Percentiles rank a stretch among this genome's conserved stretches.
Conservation (phyloP, 2,797 vertebrate species). For the Onychomys leucogaster region DNA sequence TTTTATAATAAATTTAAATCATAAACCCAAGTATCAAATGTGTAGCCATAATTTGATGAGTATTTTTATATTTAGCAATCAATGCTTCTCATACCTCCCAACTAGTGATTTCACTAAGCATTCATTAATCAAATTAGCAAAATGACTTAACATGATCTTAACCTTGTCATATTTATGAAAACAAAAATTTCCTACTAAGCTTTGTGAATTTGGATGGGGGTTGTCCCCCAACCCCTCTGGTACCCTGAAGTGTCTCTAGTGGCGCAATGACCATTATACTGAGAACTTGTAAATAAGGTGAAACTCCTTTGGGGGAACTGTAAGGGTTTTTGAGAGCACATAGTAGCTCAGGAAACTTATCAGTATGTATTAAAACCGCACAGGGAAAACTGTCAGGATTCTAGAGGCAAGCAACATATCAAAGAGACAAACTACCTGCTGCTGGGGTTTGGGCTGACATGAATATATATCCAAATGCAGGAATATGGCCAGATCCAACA, state of each 20-base stretch:
- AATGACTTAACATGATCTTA: background rate
- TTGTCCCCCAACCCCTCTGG: background rate
- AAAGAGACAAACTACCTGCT: slow-evolving; percentile 84
- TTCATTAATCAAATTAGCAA: slow-evolving; percentile 3
- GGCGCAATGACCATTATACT: background rate
- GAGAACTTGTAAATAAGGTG: slow-evolving; percentile 8
- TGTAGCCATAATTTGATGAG: background rate
- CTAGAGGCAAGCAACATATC: slow-evolving; percentile 82
- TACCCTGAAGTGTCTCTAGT: background rate
- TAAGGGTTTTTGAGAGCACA: slow-evolving; percentile 34
- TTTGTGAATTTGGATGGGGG: slow-evolving; percentile 7
- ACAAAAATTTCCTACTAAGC: background rate
- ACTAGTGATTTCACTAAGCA: background rate
- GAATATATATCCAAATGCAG: slow-evolving; percentile 84
- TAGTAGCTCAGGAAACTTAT: slow-evolving; percentile 78
- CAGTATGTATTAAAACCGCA: slow-evolving; percentile 80
- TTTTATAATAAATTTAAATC: too few relatives aligned
- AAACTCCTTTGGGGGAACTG: slow-evolving; percentile 36
- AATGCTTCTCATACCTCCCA: background rate
- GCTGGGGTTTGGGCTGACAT: slow-evolving; percentile 76
- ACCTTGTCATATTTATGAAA: slow-evolving; percentile 8
- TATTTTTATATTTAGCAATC: slow-evolving; percentile 50
- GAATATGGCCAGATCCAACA: slow-evolving; percentile 79
- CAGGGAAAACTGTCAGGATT: slow-evolving; percentile 80
- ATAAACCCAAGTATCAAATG: too few relatives aligned